Percentiles rank a stretch among this genome's conserved stretches.
Evolutionary conservation across 37 sponge, comb jelly and placozoan species (phyloP).

Genomic region (Corticium candelabrum): DNA sequence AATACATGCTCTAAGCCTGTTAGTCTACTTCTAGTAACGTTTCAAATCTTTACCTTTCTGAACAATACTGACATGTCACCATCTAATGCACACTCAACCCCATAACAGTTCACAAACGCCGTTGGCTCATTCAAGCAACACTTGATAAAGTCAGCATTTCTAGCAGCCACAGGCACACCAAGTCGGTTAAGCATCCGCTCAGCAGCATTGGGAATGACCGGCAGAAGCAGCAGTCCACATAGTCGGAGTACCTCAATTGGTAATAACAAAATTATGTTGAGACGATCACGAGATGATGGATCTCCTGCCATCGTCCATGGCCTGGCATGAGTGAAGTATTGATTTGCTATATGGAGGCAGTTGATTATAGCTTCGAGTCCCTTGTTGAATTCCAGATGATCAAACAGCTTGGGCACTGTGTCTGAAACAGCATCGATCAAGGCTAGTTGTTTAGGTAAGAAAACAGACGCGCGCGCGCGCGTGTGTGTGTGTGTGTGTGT

Average conservation of each 20-base stretch:
- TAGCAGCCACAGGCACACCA: slow-evolving; percentile 12
- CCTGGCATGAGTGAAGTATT: slow-evolving; percentile 29
- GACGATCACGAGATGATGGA: slow-evolving; percentile 7
- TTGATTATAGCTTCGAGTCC: slow-evolving; percentile 43
- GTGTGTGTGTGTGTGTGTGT: no score
- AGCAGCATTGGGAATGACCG: slow-evolving; percentile 44
- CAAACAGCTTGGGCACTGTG: slow-evolving; percentile 19
- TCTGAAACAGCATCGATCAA: background rate
- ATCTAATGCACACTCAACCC: no score
- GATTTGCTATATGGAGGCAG: slow-evolving; percentile 49
- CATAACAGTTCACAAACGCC: no score
- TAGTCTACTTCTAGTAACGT: background rate
- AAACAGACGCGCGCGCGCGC: no score
- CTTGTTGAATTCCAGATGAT: slow-evolving; percentile 44
- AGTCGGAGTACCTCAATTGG: slow-evolving; percentile 48
- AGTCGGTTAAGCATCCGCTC: slow-evolving; percentile 15
- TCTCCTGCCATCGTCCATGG: slow-evolving; percentile 59
- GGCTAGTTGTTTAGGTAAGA: background rate
- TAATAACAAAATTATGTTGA: slow-evolving; percentile 31
- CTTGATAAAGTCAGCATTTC: no score
- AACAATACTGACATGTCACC: no score
- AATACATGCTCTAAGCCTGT: background rate
- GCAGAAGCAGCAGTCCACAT: slow-evolving; percentile 35
- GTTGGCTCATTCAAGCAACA: no score
- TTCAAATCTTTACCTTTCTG: background rate